Base-by-base conservation (phyloP, 2,797 vertebrate species). In the Eulemur albifrons region DNA sequence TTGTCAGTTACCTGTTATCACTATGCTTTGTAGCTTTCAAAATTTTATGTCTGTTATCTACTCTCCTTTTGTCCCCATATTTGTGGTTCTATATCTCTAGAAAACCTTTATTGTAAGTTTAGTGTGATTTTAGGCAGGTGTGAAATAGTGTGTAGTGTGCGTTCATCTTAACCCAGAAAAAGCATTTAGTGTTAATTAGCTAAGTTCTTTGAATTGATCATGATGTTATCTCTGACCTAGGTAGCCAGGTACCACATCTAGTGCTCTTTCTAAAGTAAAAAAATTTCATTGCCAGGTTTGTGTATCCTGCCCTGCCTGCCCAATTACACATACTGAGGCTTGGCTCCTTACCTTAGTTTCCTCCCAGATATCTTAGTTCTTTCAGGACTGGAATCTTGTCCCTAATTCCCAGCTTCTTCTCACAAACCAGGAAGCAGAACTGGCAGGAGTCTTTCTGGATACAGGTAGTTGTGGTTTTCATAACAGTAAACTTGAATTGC, bases 81-180 rank as follows among this genome's bases (percentile, higher is more conserved):
- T 88, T 88, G 25, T 69, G 61, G 25, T 45, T n/a, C 88, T 73
- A 50, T 83, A 14, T 61, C 18, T 54, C 59, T 35, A 80, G 50
- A 75, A 57, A 61, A 45, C 1, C 1, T 38, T 63, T 70, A 61
- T 54, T 48, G 20, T 88, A 72, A 94, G 63, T 88, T 59, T 67
- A 88, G 52, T 72, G 63, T 79, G 35, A 65, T 65, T 54, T 69
- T 45, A 48, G 25, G 50, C 15, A 84, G 48, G 12, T 14, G 43
- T 90, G n/a, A 93, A 88, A 80, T 69, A 32, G 32, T 38, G 7
- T 43, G 14, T 12, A 40, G 2, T 43, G 2, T 50, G 52, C 40
- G 7, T 88, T 90, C 27, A 82, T 82, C 30, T 93, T 76, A 77
- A 93, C 21, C 59, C 76, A 65, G n/a, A 65, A 79, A 83, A 91